phyloP scores from a whole-genome alignment of 2,888 invertebrate species.

The Drosophila neonasuta region DNA sequence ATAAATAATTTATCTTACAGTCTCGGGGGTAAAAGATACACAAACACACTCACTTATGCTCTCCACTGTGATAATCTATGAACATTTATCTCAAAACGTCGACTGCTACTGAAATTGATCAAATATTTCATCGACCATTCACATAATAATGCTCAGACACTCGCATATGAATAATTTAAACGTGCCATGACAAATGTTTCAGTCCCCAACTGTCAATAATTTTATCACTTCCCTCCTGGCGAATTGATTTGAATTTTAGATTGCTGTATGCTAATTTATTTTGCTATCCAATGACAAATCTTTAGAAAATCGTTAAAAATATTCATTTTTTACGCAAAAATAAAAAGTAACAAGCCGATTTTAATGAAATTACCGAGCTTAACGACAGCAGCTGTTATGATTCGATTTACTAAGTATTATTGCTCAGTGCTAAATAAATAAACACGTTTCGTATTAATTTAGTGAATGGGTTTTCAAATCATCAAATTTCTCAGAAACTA shows the following conservation, averaged over 20 bases:
- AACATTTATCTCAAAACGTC: conserved; percentile 11
- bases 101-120: conserved; percentile 43
- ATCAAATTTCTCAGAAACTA: not conserved
- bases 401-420: not conserved
- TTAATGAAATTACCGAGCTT: not conserved
- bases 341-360: not conserved
- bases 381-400: not conserved
- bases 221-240: conserved; percentile 45
- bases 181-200: conserved; percentile 56
- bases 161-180: conserved; percentile 46
- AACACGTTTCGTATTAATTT: not conserved
- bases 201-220: conserved; percentile 55
- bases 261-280: conserved; percentile 10
- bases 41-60: not conserved
- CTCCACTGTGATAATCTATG: not conserved
- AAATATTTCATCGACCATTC: conserved; percentile 20
- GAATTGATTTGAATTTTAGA: conserved; percentile 25
- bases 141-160: not conserved
- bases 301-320: conserved; percentile 8
- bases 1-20: conserved; percentile 54
- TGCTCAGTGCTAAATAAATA: not conserved
- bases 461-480: not conserved
- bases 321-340: not conserved
- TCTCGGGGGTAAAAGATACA: conserved; percentile 23
- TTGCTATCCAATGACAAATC: conserved; percentile 10